These are phyloP conservation scores for Atta texana DNA, from an alignment of 1,140 invertebrate genomes.

Conservation along the genomic window DNA sequence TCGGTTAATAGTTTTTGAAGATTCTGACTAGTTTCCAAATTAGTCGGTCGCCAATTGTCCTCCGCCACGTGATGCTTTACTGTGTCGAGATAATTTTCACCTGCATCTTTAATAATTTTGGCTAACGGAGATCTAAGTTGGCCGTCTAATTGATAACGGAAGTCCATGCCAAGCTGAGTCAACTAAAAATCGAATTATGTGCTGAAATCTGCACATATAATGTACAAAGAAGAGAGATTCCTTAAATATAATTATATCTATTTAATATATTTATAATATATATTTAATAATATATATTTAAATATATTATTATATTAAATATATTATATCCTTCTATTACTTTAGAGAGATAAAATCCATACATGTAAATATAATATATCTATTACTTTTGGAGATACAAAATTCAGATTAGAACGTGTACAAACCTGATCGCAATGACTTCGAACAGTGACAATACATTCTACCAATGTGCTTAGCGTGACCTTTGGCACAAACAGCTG, in stretches of 20 bases:
- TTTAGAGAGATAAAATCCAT: neutral
- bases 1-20: conserved; percentile 85
- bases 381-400: neutral
- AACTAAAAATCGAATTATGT: conserved; percentile 85
- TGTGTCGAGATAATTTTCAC: conserved; percentile 92
- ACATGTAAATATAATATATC: neutral
- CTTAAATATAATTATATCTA: neutral
- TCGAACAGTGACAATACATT: conserved; percentile 93
- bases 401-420: conserved; percentile 29
- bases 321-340: too few species aligned
- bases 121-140: conserved; percentile 90
- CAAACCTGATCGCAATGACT: conserved; percentile 91
- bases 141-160: conserved; percentile 94
- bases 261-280: too few species aligned
- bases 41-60: conserved; percentile 91
- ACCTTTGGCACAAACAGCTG: conserved; percentile 97
- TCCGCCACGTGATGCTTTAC: conserved; percentile 90
- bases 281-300: too few species aligned
- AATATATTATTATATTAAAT: too few species aligned
- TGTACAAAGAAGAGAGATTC: neutral
- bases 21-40: conserved; percentile 88
- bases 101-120: conserved; percentile 88
- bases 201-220: neutral
- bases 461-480: conserved; percentile 92
- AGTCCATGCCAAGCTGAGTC: conserved; percentile 91